Conservation (phyloP, 2,797 vertebrate genomes). For the Cheirogaleus major region DNA sequence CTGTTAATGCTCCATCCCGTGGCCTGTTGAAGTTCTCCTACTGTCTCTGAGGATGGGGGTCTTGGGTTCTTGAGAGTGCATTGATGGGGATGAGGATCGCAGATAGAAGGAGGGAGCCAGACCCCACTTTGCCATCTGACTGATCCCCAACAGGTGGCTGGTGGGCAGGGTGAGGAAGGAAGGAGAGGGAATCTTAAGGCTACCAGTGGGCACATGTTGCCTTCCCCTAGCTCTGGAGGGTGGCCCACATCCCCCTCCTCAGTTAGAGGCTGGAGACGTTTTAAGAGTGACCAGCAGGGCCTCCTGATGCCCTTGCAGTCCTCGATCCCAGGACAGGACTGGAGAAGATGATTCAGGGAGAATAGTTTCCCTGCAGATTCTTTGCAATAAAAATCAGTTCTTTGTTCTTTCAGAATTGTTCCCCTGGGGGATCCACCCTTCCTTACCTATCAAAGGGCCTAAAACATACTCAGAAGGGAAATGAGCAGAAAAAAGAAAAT, state of each 20-base stretch:
- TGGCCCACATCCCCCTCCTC: neutral
- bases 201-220: neutral
- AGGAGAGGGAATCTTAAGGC: neutral
- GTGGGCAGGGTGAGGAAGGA: neutral
- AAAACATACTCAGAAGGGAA: neutral
- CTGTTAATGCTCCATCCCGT: neutral
- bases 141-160: neutral
- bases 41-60: neutral
- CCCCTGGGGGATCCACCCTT: neutral
- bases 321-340: neutral
- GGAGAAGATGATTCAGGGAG: neutral
- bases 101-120: neutral
- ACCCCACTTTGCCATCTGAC: neutral
- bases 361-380: neutral
- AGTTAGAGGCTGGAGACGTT: neutral
- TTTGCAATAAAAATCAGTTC: neutral
- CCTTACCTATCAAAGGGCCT: neutral
- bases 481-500: neutral
- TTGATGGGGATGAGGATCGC: neutral
- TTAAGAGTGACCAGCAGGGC: neutral
- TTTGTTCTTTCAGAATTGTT: slow-evolving; percentile 41
- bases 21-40: neutral
- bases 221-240: neutral
- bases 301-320: neutral
- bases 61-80: neutral